Base-by-base conservation (phyloP, 2,797 vertebrate species). In the Gadopsis bispinosus region DNA sequence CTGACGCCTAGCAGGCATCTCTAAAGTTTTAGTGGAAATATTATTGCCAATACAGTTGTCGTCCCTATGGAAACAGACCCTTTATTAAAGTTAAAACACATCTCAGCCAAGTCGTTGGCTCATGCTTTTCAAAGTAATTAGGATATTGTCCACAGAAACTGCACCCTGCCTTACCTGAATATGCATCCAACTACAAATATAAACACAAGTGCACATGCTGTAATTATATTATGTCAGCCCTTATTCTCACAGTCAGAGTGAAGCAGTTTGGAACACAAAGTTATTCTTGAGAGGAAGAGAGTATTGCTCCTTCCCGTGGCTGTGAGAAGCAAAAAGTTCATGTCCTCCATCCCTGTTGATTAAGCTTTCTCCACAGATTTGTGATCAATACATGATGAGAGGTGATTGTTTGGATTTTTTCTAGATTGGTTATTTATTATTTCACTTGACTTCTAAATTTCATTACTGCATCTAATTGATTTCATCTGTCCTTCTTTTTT, bases 121-220 rank as follows among this genome's bases (percentile, higher is more conserved):
- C 19, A 12, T 12, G 63, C 58, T 67, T 87, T 74, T 83, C 37
- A 65, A 37, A 78, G 77, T 77, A 91, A 90, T 91, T 88, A 83
- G 74, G 67, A 82, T 43, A 61, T 48, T 73, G 82, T 87, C 80
- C 83, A 70, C 85, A 81, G 69, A 86, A 85, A 84, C 84, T 69
- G 65, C 79, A 78, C 82, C 76, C 77, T 76, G 67, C 72, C 53
- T 51, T 17, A 4, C 61, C 64, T 63, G 45, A 63, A 66, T 56
- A 73, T 58, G 61, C 65, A 60, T 70, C 80, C 75, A 75, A 73
- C 48, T 81, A 61, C 80, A 89, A 83, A 88, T 84, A 87, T 69
- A 92, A 85, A 92, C 81, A 87, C 79, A 78, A 76, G 74, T 77
- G 69, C 77, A 66, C 74, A 86, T 62, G 68, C 67, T 83, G 77